A percentile compares a stretch with the other conserved stretches of the same genome.
phyloP scores from a whole-genome alignment of 2,888 invertebrate genomes.

The Calephelis perditalis region DNA sequence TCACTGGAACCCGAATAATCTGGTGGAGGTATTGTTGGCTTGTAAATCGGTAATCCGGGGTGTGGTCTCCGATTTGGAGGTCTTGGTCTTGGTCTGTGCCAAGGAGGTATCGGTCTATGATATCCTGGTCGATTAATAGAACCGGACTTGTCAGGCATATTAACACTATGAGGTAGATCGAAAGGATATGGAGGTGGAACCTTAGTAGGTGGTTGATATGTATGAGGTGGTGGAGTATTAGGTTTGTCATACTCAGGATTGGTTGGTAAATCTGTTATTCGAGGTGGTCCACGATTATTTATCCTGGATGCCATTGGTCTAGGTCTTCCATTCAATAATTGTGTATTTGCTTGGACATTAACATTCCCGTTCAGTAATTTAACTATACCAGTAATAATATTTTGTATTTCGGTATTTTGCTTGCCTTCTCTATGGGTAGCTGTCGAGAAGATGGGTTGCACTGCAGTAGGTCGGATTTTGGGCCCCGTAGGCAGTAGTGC shows the following conservation, averaged over 20 bases:
- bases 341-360: slow-evolving; percentile 88
- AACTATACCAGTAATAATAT: slow-evolving; percentile 93
- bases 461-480: slow-evolving; percentile 76
- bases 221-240: slow-evolving; percentile 63
- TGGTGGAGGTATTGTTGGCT: slow-evolving; percentile 75
- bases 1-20: slow-evolving; percentile 55
- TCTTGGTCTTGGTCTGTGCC: slow-evolving; percentile 81
- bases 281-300: slow-evolving; percentile 93
- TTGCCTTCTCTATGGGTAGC: slow-evolving; percentile 63
- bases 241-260: slow-evolving; percentile 82
- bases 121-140: slow-evolving; percentile 81
- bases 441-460: slow-evolving; percentile 76
- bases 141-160: slow-evolving; percentile 85
- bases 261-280: slow-evolving; percentile 87
- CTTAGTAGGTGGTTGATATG: slow-evolving; percentile 62
- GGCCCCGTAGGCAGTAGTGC: slow-evolving; percentile 83
- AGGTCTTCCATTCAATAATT: slow-evolving; percentile 77
- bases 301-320: slow-evolving; percentile 87
- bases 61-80: slow-evolving; percentile 72
- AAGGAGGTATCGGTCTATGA: slow-evolving; percentile 80
- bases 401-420: slow-evolving; percentile 86
- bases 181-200: slow-evolving; percentile 86
- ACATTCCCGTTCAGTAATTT: slow-evolving; percentile 93
- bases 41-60: slow-evolving; percentile 79
- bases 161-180: slow-evolving; percentile 84